Evolutionary conservation across 2,797 vertebrate species (phyloP).

Genomic region (Lutjanus campechanus): DNA sequence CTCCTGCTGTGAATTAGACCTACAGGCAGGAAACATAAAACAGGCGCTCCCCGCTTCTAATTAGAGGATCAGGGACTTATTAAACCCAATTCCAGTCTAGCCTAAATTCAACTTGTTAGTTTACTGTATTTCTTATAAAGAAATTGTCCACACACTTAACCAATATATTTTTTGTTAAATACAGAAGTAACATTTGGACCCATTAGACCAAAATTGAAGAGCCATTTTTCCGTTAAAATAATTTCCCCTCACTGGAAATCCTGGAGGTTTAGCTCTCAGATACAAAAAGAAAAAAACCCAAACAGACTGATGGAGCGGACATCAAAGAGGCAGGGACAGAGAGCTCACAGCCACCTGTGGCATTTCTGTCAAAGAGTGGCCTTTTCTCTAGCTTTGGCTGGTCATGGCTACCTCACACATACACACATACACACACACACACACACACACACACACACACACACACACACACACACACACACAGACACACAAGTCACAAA

Average conservation of each 20-base stretch:
- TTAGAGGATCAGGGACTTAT: conserved; percentile 77
- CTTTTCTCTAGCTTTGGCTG: conserved; percentile 67
- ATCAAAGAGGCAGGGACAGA: conserved; percentile 75
- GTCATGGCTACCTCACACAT: conserved; percentile 24
- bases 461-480: conserved; percentile 11
- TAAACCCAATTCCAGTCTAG: conserved; percentile 79
- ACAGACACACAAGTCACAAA: neutral
- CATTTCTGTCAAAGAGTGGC: conserved; percentile 74
- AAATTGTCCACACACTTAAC: conserved; percentile 52
- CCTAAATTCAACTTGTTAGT: conserved; percentile 75
- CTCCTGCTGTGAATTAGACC: conserved; percentile 74
- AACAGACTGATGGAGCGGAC: conserved; percentile 54
- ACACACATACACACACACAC: too few relatives aligned
- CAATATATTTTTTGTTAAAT: neutral
- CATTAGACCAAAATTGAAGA: too few relatives aligned
- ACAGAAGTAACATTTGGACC: neutral
- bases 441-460: conserved; percentile 25
- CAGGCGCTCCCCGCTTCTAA: conserved; percentile 69
- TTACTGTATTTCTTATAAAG: conserved; percentile 72
- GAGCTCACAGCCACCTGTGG: conserved; percentile 72
- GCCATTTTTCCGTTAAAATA: conserved; percentile 30
- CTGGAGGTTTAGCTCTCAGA: conserved; percentile 50
- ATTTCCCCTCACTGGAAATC: conserved; percentile 36
- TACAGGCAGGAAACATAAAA: conserved; percentile 72
- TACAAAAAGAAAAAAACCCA: conserved; percentile 53